phyloP scores from a whole-genome alignment of 2,113 vertebrate species.

The Sisor rabdophorus region DNA sequence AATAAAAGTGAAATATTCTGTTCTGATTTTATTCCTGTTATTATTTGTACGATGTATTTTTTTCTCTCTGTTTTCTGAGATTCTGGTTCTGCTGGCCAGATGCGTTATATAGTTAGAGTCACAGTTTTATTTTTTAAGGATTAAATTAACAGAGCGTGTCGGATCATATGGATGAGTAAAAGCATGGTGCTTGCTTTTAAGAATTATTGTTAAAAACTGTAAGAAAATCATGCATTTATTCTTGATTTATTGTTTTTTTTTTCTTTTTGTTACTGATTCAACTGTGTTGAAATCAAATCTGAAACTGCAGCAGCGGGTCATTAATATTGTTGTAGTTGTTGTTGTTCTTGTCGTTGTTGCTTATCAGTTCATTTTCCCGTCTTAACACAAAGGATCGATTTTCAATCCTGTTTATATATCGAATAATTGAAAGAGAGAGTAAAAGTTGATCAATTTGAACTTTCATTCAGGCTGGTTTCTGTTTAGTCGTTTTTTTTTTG shows the following conservation, averaged over 20 bases:
- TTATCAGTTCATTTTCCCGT: slow-evolving; percentile 70
- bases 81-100: slow-evolving; percentile 99
- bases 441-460: slow-evolving; percentile 93
- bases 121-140: slow-evolving; percentile 97
- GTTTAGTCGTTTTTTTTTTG: slow-evolving; percentile 89
- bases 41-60: slow-evolving; percentile 52
- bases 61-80: slow-evolving; percentile 83
- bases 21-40: slow-evolving; percentile 60
- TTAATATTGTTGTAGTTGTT: slow-evolving; percentile 77
- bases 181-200: slow-evolving; percentile 99
- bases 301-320: slow-evolving; percentile 88
- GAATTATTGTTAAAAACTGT: slow-evolving; percentile 83
- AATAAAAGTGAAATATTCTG: background rate
- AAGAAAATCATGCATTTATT: slow-evolving; percentile 89
- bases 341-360: no score
- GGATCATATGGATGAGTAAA: slow-evolving; percentile 84
- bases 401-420: slow-evolving; percentile 99
- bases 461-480: slow-evolving; percentile 99
- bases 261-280: slow-evolving; percentile 84
- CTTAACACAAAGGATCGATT: slow-evolving; percentile 93
- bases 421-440: slow-evolving; percentile 57
- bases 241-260: slow-evolving; percentile 83
- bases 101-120: slow-evolving; percentile 77
- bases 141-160: slow-evolving; percentile 95
- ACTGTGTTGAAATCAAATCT: slow-evolving; percentile 99